phyloP scores from a whole-genome alignment of 1,140 invertebrate species.

The Brachionus koreanus region DNA sequence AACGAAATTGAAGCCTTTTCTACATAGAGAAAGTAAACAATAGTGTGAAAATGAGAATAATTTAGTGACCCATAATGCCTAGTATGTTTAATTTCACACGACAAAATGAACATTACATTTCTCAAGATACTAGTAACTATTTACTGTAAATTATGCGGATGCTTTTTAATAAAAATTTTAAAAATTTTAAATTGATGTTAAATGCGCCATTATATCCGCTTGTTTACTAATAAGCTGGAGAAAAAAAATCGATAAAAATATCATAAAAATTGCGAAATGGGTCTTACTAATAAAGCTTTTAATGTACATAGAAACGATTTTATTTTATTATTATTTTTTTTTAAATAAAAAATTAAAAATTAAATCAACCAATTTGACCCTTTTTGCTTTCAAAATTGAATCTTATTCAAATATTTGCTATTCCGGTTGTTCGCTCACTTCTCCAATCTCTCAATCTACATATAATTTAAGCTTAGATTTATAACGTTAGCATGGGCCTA shows the following conservation, averaged over 20 bases:
- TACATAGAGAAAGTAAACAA: not conserved
- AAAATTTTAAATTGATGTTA: not conserved
- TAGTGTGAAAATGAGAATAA: slow-evolving; percentile 9
- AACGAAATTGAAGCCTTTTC: not conserved
- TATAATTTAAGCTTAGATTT: not conserved
- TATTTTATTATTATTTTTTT: not conserved
- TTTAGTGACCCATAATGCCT: slow-evolving; percentile 27
- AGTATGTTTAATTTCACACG: not conserved
- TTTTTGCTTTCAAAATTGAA: not conserved
- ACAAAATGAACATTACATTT: not conserved
- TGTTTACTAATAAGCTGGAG: not conserved
- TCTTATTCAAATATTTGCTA: slow-evolving; percentile 26
- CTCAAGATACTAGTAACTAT: not conserved
- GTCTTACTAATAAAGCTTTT: not conserved
- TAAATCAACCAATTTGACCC: slow-evolving; percentile 16
- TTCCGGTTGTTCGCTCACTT: not conserved
- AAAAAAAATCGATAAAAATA: slow-evolving; percentile 14
- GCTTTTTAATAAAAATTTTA: not conserved
- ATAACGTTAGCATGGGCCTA: slow-evolving; percentile 9
- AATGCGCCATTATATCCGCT: not conserved
- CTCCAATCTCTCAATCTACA: not conserved
- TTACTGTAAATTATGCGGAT: not conserved
- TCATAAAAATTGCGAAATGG: not conserved
- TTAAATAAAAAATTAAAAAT: not conserved
- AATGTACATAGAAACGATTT: slow-evolving; percentile 37